Percentiles rank a stretch among this genome's conserved stretches.
Evolutionary conservation across 2,888 invertebrate species (phyloP).

Genomic region (Synergus itoensis): DNA sequence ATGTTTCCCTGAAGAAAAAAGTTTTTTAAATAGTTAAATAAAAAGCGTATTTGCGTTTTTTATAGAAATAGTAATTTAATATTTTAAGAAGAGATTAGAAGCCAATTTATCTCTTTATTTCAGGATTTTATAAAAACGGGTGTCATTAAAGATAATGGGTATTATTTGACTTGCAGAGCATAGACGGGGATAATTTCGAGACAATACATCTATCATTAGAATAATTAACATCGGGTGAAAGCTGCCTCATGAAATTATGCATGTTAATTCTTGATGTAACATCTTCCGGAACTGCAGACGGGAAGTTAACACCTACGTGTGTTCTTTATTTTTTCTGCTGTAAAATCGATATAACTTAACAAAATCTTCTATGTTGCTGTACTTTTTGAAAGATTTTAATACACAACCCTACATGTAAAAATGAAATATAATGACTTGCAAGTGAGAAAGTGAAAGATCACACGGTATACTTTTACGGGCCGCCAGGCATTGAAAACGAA

Average conservation of each 20-base stretch:
- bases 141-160: not conserved
- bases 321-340: not conserved
- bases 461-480: constrained; percentile 26
- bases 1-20: not conserved
- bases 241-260: not conserved
- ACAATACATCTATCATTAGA: constrained; percentile 1
- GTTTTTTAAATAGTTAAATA: not conserved
- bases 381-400: not conserved
- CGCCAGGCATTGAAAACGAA: constrained; percentile 22
- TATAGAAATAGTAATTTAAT: not conserved
- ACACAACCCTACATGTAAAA: not conserved
- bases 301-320: not conserved
- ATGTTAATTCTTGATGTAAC: not conserved
- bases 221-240: not conserved
- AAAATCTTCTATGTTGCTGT: too few relatives aligned
- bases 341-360: not conserved
- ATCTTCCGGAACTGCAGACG: not conserved
- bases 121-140: not conserved
- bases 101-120: not conserved
- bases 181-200: not conserved
- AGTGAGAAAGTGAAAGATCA: constrained; percentile 26
- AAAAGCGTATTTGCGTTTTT: not conserved
- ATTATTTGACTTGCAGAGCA: not conserved
- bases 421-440: too few relatives aligned
- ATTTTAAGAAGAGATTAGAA: not conserved